phyloP scores from a whole-genome alignment of 2,113 vertebrate species.

The Phrynosoma platyrhinos region DNA sequence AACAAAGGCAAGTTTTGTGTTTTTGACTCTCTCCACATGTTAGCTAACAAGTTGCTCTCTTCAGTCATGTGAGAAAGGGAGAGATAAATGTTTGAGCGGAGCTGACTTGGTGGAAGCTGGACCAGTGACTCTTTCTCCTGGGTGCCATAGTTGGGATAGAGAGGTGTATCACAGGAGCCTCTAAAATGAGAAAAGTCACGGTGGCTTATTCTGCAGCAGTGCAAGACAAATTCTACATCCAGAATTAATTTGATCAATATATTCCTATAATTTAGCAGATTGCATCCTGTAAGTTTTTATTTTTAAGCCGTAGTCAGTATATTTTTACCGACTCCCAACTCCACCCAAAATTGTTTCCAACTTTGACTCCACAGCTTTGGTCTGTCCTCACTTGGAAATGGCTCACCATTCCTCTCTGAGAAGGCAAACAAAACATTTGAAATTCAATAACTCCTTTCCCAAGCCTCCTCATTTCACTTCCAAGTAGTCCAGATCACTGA shows the following conservation, averaged over 20 bases:
- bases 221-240: neutral
- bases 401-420: neutral
- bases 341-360: no score
- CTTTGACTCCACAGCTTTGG: no score
- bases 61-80: conserved; percentile 49
- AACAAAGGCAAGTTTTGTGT: neutral
- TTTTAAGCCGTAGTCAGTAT: no score
- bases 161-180: neutral
- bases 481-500: neutral
- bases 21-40: conserved; percentile 45
- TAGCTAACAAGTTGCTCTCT: conserved; percentile 37
- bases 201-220: neutral
- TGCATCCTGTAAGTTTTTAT: no score
- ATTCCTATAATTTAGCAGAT: no score
- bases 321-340: no score
- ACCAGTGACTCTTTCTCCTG: conserved; percentile 25
- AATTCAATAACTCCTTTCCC: neutral
- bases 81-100: conserved; percentile 41
- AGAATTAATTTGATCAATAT: no score
- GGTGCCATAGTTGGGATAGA: conserved; percentile 45
- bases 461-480: neutral
- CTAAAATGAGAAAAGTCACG: no score
- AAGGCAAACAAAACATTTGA: neutral
- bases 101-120: conserved; percentile 37
- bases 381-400: neutral